These are phyloP conservation scores for Morphnarchus princeps DNA, from an alignment of 2,113 vertebrate species.

Conservation along the genomic window DNA sequence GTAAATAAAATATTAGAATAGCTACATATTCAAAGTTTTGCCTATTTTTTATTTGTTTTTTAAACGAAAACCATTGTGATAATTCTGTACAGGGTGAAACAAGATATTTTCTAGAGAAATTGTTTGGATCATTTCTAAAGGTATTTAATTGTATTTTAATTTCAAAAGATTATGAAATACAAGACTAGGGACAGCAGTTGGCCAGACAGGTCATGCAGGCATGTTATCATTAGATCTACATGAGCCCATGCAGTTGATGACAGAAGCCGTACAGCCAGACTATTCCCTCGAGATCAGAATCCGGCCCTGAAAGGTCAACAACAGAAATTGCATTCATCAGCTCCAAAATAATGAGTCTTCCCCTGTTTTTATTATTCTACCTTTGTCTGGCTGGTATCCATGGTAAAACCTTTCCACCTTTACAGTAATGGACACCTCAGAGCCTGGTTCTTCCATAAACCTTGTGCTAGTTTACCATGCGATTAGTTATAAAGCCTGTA, in stretches of 20 bases:
- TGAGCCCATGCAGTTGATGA: not conserved
- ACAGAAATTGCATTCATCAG: not conserved
- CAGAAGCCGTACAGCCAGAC: not conserved
- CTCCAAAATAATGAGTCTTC: not conserved
- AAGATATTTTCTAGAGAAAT: not conserved
- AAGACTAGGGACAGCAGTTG: not conserved
- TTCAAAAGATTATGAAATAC: not conserved
- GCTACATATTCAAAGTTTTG: not conserved
- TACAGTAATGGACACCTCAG: not conserved
- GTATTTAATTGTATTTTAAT: not conserved
- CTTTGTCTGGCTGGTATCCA: not conserved
- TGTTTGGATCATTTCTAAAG: not conserved
- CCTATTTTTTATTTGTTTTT: not conserved
- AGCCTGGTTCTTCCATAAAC: not conserved
- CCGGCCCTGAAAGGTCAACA: constrained; percentile 4
- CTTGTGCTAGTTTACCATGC: not conserved
- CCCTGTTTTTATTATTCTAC: not conserved
- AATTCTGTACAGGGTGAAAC: not conserved
- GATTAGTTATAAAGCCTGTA: constrained; percentile 27
- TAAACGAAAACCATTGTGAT: not conserved
- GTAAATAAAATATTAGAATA: not conserved
- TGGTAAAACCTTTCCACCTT: not conserved
- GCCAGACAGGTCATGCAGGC: not conserved
- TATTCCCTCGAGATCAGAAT: not conserved
- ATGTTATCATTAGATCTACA: not conserved